Evolutionary conservation across 2,113 vertebrate species (phyloP), one percentile per base, ranked within the genome.

Genomic region (Monopterus albus): DNA sequence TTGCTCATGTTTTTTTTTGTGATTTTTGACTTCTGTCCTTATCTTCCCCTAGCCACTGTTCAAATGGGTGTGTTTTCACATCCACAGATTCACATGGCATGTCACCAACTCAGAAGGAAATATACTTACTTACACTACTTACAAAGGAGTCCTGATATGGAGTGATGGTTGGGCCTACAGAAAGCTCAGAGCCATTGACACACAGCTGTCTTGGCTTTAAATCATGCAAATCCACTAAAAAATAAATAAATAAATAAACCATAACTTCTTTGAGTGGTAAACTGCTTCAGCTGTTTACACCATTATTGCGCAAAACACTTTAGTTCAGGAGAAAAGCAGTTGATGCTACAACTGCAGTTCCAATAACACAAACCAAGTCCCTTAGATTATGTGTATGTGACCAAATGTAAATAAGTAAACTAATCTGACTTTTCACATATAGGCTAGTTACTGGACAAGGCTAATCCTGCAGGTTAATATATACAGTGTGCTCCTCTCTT

Each of bases 101-200:
- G 89, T 91, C 92, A 92, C 87, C 83, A 82, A 83, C 88, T 90
- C 85, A 25, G 80, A 87, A 84, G 87, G 89, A 92, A 92, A 91
- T 77, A 88, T 86, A 82, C 86, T 90, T 89, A 92, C 88, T 92
- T 94, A 94, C 91, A 94, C 89, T 89, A 92, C 88, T 92, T 94
- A 94, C 91, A 94, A 93, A 93, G 90, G 88, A 83, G 86, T 79
- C 81, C 77, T 91, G 91, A 93, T 91, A 88, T 92, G 83, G 87
- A 93, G 90, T 92, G 89, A 92, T 91, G 87, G 80, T 63, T 88
- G 77, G 89, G 89, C 79, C 89, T 78, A 78, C 74, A 70, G 85
- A 80, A 87, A 87, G 84, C 89, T 89, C 83, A 82, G 71, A 91
- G 82, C 73, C 75, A 76, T 79, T 92, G 93, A 94, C 92, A 93